These are phyloP conservation scores for Liasis olivaceus DNA, from an alignment of 2,797 vertebrate genomes.

Conservation along the genomic window DNA sequence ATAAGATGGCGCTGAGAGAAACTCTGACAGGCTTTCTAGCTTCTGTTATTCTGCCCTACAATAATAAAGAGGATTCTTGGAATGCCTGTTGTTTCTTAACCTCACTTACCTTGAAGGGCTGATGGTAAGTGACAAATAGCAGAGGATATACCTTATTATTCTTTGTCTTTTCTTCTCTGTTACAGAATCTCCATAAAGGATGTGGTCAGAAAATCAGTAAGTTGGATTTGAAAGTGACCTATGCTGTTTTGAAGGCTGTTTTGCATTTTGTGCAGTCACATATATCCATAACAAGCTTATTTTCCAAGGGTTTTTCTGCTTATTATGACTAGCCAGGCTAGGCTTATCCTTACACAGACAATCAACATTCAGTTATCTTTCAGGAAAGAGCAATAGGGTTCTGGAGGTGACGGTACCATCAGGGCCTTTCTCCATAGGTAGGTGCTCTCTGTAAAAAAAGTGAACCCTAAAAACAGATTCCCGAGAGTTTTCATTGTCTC, in stretches of 20 bases:
- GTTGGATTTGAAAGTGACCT: neutral
- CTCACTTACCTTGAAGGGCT: neutral
- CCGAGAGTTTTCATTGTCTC: neutral
- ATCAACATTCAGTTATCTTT: no score
- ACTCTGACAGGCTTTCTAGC: neutral
- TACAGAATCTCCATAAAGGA: neutral
- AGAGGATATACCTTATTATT: neutral
- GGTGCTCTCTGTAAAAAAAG: no score
- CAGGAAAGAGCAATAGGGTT: no score
- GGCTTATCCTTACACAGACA: neutral
- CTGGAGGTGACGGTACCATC: no score
- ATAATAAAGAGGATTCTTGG: neutral
- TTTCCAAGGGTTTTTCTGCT: neutral
- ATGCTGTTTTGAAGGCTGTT: neutral
- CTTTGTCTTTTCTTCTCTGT: neutral
- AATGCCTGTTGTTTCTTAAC: neutral
- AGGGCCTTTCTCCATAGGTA: no score
- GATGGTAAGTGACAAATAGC: neutral
- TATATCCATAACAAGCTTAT: neutral
- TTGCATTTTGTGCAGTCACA: no score
- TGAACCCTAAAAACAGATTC: no score
- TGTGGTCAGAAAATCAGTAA: neutral
- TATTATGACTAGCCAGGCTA: neutral
- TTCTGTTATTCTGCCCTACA: neutral
- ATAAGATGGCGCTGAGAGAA: neutral